Percentiles rank a stretch among this genome's conserved stretches.
phyloP scores from a whole-genome alignment of 2,113 vertebrate species.

The Clarias gariepinus region DNA sequence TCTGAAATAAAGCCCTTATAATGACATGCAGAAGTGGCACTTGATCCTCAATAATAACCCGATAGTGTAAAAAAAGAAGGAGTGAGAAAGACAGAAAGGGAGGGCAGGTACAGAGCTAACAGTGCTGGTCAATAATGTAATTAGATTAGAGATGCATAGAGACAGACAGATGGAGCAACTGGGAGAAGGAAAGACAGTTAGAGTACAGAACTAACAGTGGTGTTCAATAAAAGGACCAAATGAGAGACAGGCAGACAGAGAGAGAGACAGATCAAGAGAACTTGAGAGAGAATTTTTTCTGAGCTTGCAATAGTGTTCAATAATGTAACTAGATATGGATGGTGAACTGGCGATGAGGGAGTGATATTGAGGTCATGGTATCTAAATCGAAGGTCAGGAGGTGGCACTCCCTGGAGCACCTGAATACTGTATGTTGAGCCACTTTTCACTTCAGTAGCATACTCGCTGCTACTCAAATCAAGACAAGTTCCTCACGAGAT shows the following conservation, averaged over 20 bases:
- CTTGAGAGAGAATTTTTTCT: not conserved
- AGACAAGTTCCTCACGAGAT: not conserved
- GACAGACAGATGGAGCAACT: not conserved
- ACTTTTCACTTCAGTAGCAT: not conserved
- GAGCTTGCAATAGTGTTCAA: not conserved
- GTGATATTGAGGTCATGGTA: conserved; percentile 9
- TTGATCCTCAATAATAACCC: not conserved
- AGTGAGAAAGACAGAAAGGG: not conserved
- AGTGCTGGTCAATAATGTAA: not conserved
- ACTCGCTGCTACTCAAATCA: not conserved
- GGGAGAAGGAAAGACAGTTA: not conserved
- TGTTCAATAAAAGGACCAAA: not conserved
- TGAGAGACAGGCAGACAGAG: not conserved
- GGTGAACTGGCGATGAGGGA: conserved; percentile 14
- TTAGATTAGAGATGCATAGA: not conserved
- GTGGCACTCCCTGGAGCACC: not conserved
- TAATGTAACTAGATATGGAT: conserved; percentile 29
- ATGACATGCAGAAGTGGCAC: not conserved
- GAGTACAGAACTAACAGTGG: not conserved
- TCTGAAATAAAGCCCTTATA: not conserved
- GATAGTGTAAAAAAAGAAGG: not conserved
- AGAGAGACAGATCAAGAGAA: not conserved
- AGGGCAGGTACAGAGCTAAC: not conserved
- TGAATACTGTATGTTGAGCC: not conserved
- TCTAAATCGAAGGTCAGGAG: conserved; percentile 11